Conservation (phyloP, 2,113 vertebrate species). For the Sclerurus mexicanus region DNA sequence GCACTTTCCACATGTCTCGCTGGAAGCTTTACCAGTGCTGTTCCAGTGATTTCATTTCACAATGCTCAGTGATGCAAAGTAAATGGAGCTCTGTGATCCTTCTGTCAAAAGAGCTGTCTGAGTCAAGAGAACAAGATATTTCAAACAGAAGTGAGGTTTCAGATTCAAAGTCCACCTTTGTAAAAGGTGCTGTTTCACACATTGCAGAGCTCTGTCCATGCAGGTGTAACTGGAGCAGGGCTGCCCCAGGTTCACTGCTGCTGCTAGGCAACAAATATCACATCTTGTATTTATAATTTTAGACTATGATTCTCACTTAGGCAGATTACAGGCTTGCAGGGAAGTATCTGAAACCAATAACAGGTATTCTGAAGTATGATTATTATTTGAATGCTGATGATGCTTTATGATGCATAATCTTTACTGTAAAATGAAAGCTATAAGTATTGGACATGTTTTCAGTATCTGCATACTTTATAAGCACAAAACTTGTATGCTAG, state of each 20-base stretch:
- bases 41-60: not conserved
- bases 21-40: not conserved
- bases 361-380: not conserved
- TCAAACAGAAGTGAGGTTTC: not conserved
- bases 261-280: conserved; percentile 41
- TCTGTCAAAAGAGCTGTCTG: not conserved
- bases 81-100: not conserved
- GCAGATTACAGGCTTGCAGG: not conserved
- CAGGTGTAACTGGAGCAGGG: not conserved
- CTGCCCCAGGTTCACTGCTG: not conserved
- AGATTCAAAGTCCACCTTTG: not conserved
- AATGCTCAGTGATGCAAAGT: not conserved
- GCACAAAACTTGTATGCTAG: not conserved
- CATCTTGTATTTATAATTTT: not conserved
- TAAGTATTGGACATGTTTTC: not conserved
- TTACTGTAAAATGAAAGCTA: not conserved
- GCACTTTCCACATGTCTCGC: not conserved
- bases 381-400: conserved; percentile 2
- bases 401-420: not conserved
- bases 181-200: not conserved
- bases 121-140: not conserved
- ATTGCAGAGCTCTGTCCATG: not conserved
- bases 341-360: not conserved
- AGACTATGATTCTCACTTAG: not conserved
- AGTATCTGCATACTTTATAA: not conserved